Evolutionary conservation across 2,888 invertebrate species (phyloP), one percentile per base, ranked within the genome.

Genomic region (Noctuana brunneofusca): DNA sequence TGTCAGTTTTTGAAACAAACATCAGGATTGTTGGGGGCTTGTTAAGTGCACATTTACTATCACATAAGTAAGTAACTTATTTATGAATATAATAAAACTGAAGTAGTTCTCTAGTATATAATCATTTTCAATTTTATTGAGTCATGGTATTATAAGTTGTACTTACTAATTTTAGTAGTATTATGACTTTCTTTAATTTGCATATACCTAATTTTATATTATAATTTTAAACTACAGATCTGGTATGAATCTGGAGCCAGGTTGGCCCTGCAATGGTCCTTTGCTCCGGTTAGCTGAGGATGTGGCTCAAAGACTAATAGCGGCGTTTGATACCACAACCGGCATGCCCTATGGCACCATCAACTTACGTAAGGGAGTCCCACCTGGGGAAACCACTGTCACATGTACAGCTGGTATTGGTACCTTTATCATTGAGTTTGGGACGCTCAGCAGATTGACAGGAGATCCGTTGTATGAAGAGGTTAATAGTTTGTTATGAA

Each of bases 321-420:
- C 97, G 27, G 97, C 97, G 0, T 97, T 97, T 83, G 96, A 97
- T 75, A 97, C 97, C 0, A 95, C 95, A 30, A 96, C 97, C 9
- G 98, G 98, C 1, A 99, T 99, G 98, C 99, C 99, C 0, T 99
- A 98, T 87, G 99, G 99, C 6, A 99, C 99, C 0, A 98, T 98
- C 0, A 98, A 98, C 83, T 90, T 99, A 35, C 93, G 95, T 58
- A 93, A 96, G 77, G 99, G 99, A 0, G 97, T 99, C 0, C 99
- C 99, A 0, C 93, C 93, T 32, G 97, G 97, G 8, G 99, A 99
- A 88, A 99, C 99, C 0, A 95, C 97, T 38, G 94, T 99, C 0
- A 99, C 99, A 0, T 99, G 99, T 80, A 99, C 99, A 0, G 99
- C 99, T 12, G 98, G 99, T 1, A 97, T 99, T 43, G 99, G 99